phyloP scores from a whole-genome alignment of 2,888 invertebrate genomes.

The Hymenopus coronatus region DNA sequence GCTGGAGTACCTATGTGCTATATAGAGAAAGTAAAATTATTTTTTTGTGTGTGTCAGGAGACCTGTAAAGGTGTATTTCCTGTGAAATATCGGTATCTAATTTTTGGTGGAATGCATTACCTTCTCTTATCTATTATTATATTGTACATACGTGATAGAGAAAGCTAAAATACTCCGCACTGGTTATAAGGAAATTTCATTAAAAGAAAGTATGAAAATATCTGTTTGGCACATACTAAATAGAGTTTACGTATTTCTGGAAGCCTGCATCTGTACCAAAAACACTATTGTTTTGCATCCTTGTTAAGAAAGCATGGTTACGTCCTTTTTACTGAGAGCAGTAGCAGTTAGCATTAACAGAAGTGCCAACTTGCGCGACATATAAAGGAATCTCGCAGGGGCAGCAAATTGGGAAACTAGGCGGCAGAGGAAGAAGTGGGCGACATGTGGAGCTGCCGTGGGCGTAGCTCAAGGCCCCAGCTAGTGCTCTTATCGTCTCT shows the following conservation, averaged over 20 bases:
- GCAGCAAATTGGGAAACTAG: neutral
- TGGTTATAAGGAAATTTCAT: too few species aligned
- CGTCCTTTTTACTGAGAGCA: neutral
- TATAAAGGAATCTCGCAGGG: too few species aligned
- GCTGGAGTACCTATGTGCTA: too few species aligned
- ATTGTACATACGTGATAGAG: too few species aligned
- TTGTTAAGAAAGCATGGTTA: neutral
- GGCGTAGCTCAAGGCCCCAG: neutral
- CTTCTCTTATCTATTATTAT: too few species aligned
- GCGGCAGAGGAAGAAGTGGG: neutral
- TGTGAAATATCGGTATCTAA: too few species aligned
- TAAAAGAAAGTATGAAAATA: too few species aligned
- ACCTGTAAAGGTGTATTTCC: too few species aligned
- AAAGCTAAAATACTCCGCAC: too few species aligned
- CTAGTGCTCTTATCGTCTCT: neutral
- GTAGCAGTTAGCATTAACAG: neutral
- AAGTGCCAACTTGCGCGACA: neutral
- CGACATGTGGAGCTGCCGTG: neutral
- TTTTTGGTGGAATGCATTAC: too few species aligned
- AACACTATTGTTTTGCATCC: neutral
- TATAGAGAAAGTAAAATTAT: too few species aligned
- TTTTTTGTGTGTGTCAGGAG: too few species aligned
- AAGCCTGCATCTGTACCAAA: neutral
- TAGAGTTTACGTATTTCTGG: neutral
- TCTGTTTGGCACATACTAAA: neutral